Evolutionary conservation across 2,888 invertebrate genomes (phyloP).

Genomic region (Caradrina clavipalpis): DNA sequence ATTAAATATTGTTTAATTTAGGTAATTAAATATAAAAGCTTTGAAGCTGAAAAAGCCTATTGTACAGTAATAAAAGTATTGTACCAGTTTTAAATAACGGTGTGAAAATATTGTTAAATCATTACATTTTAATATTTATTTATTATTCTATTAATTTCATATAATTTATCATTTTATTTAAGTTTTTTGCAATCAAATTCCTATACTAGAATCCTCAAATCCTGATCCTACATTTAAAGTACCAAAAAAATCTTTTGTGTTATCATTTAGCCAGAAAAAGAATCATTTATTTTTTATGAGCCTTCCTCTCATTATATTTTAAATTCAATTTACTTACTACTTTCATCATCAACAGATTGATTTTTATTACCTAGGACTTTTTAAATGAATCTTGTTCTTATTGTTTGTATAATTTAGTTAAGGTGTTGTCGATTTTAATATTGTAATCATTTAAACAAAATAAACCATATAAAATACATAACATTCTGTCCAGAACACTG

Average conservation of each 20-base stretch:
- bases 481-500: constrained; percentile 39
- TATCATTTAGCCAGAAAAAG: not conserved
- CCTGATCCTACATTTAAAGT: not conserved
- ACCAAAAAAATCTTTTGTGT: not conserved
- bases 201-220: not conserved
- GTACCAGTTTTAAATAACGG: too few species aligned
- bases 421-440: constrained; percentile 89
- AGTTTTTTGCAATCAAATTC: not conserved
- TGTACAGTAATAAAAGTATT: too few species aligned
- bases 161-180: too few species aligned
- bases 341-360: constrained; percentile 5
- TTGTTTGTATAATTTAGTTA: constrained; percentile 79
- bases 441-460: constrained; percentile 56
- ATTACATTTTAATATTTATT: not conserved
- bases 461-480: constrained; percentile 35
- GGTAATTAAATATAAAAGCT: not conserved
- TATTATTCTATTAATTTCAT: not conserved
- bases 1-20: not conserved
- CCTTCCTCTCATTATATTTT: not conserved
- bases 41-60: too few species aligned
- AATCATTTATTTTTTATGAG: not conserved
- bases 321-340: constrained; percentile 2
- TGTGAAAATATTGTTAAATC: not conserved
- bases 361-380: not conserved
- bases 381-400: constrained; percentile 2